Conservation (phyloP, 1,140 invertebrate genomes). For the Drepana arcuata region DNA sequence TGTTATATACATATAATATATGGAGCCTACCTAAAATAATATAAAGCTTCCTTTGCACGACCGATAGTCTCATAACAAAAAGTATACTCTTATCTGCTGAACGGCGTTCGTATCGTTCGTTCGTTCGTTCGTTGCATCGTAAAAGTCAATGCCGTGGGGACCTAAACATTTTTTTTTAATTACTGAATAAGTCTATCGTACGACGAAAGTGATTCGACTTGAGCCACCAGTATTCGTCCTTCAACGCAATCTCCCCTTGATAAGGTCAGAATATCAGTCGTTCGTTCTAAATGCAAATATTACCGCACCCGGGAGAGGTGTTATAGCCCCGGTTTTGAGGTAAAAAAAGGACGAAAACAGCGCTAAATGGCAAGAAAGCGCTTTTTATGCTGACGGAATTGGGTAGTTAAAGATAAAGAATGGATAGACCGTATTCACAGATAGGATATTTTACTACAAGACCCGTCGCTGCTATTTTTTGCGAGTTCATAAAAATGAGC, state of each 20-base stretch:
- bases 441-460: slow-evolving; percentile 21
- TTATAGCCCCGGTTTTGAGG: slow-evolving; percentile 60
- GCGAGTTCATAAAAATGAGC: too few relatives aligned
- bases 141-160: too few relatives aligned
- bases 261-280: slow-evolving; percentile 66
- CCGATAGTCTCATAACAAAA: too few relatives aligned
- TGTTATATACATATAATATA: too few relatives aligned
- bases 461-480: too few relatives aligned
- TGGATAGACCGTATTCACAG: slow-evolving; percentile 31
- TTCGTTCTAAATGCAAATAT: slow-evolving; percentile 69
- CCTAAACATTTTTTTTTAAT: too few relatives aligned
- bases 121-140: too few relatives aligned
- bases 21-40: too few relatives aligned
- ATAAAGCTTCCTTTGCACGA: too few relatives aligned
- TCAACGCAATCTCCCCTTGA: slow-evolving; percentile 58
- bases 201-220: slow-evolving; percentile 18
- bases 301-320: slow-evolving; percentile 59
- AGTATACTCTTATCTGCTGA: too few relatives aligned
- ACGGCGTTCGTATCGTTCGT: too few relatives aligned
- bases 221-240: slow-evolving; percentile 42
- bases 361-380: slow-evolving; percentile 59
- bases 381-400: slow-evolving; percentile 58
- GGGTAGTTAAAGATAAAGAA: slow-evolving; percentile 58
- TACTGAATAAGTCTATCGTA: too few relatives aligned
- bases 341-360: slow-evolving; percentile 61